Evolutionary conservation across 2,113 vertebrate genomes (phyloP).

Genomic region (Terrapene triunguis): DNA sequence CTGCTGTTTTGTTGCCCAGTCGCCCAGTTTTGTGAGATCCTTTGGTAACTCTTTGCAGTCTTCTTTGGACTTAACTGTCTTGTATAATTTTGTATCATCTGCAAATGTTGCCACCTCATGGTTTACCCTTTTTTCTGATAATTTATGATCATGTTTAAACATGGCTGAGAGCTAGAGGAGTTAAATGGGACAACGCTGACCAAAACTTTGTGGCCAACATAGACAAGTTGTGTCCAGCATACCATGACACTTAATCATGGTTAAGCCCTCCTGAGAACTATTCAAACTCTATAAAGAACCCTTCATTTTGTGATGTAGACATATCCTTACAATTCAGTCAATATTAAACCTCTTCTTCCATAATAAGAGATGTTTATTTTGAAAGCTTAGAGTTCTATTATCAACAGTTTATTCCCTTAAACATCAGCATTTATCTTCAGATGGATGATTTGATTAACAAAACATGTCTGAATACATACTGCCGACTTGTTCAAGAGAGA

Average conservation of each 20-base stretch:
- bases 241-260: not conserved
- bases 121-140: too few species aligned
- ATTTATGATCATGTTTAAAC: rapidly evolving
- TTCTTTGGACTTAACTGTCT: too few species aligned
- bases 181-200: not conserved
- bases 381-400: not conserved
- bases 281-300: not conserved
- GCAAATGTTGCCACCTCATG: too few species aligned
- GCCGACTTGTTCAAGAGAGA: not conserved
- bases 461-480: not conserved
- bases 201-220: not conserved
- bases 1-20: too few species aligned
- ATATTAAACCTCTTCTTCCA: not conserved
- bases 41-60: too few species aligned
- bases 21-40: too few species aligned
- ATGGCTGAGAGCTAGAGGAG: rapidly evolving
- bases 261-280: too few species aligned
- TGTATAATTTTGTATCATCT: too few species aligned
- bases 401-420: not conserved
- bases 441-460: not conserved
- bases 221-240: rapidly evolving
- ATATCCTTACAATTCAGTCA: rapidly evolving
- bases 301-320: not conserved
- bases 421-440: not conserved
- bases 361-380: not conserved